These are phyloP conservation scores for Amphiura filiformis DNA, from an alignment of 35 echinoderm and acorn worm species.

Conservation along the genomic window DNA sequence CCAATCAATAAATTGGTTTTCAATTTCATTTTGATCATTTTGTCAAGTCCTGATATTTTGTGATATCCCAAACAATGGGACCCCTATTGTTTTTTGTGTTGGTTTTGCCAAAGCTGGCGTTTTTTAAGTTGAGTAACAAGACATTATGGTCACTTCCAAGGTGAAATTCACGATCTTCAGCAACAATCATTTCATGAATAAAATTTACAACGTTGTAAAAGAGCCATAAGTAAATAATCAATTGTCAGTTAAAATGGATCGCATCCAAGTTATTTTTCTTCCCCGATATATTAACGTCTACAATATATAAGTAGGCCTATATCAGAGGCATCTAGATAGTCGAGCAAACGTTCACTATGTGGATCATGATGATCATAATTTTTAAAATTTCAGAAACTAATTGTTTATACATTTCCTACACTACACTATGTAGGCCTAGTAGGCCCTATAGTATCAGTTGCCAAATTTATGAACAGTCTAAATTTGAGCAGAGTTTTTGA, in stretches of 20 bases:
- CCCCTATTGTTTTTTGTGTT: no score
- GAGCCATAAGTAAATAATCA: conserved; percentile 13
- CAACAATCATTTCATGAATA: neutral
- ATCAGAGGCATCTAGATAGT: neutral
- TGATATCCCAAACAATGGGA: no score
- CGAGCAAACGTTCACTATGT: neutral
- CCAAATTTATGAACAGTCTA: no score
- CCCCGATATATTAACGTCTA: neutral
- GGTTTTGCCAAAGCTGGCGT: neutral
- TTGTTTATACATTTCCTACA: conserved; percentile 17
- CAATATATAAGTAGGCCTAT: neutral
- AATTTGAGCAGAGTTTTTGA: no score
- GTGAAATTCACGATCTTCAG: neutral
- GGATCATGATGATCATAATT: conserved; percentile 1
- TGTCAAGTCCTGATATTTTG: no score
- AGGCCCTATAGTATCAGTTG: no score
- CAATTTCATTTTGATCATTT: no score
- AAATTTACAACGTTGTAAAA: neutral
- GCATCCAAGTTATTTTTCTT: neutral
- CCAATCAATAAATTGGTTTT: no score
- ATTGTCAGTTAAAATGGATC: neutral
- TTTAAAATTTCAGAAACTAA: conserved; percentile 7
- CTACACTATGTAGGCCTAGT: no score
- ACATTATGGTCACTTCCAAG: conserved; percentile 12
- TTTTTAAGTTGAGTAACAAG: neutral